These are phyloP conservation scores for Eupsilia transversa DNA, from an alignment of 2,888 invertebrate species.

Conservation along the genomic window DNA sequence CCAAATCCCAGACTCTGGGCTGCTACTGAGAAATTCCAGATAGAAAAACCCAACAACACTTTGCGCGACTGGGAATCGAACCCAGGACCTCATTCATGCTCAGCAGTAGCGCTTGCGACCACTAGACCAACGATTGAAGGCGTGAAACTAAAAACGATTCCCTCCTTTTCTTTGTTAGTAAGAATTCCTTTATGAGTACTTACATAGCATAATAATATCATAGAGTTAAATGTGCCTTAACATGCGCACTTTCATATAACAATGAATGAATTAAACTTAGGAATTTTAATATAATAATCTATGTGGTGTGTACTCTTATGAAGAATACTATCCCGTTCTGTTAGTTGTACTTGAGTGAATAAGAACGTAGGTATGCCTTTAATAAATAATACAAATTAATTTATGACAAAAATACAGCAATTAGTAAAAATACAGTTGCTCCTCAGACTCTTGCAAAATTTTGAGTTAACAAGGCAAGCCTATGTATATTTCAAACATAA, in stretches of 20 bases:
- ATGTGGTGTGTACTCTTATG: background rate
- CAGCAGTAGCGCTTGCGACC: no score
- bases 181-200: slow-evolving; percentile 5
- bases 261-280: background rate
- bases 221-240: background rate
- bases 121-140: no score
- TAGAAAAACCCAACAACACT: no score
- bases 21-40: no score
- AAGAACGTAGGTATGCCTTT: background rate
- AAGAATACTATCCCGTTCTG: background rate
- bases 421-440: no score
- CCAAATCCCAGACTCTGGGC: no score
- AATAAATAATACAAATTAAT: background rate
- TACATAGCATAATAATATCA: background rate
- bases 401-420: background rate
- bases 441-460: background rate
- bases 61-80: no score
- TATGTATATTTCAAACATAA: slow-evolving; percentile 24
- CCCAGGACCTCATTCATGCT: no score
- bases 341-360: background rate
- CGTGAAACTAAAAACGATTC: background rate
- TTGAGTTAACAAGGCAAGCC: background rate
- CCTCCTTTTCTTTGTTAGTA: background rate
- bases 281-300: slow-evolving; percentile 1
- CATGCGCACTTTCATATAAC: background rate